Conservation (phyloP, 2,113 vertebrate genomes). For the Polyodon spathula region DNA sequence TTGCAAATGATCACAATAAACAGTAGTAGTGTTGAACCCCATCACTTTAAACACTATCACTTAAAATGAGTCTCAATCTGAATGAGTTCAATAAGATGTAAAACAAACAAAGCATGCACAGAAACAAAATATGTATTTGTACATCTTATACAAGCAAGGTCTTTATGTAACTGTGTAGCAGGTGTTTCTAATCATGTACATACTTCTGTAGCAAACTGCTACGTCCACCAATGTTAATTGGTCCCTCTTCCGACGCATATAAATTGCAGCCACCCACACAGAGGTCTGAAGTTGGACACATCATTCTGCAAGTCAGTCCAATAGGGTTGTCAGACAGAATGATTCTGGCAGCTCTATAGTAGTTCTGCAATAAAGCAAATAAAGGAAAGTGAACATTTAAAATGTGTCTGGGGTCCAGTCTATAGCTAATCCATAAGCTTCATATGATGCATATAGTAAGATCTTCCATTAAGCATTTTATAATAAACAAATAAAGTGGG, state of each 20-base stretch:
- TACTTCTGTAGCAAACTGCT: conserved; percentile 74
- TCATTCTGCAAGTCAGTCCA: conserved; percentile 84
- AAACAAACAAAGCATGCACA: not conserved
- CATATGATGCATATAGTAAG: no score
- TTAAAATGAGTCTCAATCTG: no score
- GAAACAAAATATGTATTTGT: not conserved
- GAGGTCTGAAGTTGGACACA: conserved; percentile 86
- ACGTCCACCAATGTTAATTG: conserved; percentile 70
- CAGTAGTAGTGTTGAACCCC: not conserved
- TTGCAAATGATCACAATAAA: no score
- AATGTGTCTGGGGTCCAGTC: not conserved
- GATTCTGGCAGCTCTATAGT: conserved; percentile 77
- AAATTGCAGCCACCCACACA: conserved; percentile 79
- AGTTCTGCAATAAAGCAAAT: conserved; percentile 58
- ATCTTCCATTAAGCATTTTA: no score
- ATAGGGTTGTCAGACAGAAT: conserved; percentile 89
- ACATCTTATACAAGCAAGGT: no score
- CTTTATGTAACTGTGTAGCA: not conserved
- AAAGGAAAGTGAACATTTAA: not conserved
- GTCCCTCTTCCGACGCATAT: conserved; percentile 67
- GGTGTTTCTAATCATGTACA: conserved; percentile 15
- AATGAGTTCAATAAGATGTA: not conserved
- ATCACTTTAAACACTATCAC: not conserved
- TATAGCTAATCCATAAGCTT: no score
- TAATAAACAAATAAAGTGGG: no score